Conservation (phyloP, 2,888 invertebrate genomes). For the Nephrotoma flavescens region DNA sequence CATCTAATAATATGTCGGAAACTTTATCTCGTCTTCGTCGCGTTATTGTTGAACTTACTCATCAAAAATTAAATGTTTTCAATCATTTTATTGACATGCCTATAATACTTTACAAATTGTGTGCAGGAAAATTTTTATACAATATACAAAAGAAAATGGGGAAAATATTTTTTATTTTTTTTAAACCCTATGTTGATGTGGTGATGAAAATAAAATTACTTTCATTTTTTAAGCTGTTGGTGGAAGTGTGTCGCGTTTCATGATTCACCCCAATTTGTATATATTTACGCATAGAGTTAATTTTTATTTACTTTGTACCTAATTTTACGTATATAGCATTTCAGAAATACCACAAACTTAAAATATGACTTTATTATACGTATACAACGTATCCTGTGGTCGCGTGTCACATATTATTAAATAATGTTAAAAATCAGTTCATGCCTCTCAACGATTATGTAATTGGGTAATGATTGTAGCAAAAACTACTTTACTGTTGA, state of each 20-base stretch:
- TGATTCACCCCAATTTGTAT: not conserved
- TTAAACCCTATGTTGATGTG: not conserved
- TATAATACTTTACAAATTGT: not conserved
- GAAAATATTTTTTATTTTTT: not conserved
- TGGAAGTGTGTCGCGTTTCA: not conserved
- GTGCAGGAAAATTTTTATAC: not conserved
- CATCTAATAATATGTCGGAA: not conserved
- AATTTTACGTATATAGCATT: not conserved
- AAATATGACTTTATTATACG: not conserved
- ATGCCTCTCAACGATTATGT: too few species aligned
- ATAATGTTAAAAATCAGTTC: too few species aligned
- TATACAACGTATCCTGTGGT: not conserved
- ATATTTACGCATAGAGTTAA: not conserved
- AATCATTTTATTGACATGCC: not conserved
- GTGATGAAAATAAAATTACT: not conserved
- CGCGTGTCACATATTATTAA: not conserved
- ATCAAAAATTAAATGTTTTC: not conserved
- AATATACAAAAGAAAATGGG: not conserved
- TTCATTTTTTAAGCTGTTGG: not conserved
- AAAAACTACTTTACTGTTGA: too few species aligned
- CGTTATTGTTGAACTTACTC: not conserved
- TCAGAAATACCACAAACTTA: not conserved
- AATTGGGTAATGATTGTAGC: too few species aligned
- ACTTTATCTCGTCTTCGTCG: not conserved
- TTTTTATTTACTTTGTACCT: not conserved